Evolutionary conservation across 2,113 vertebrate genomes (phyloP).

Genomic region (Lagopus muta): DNA sequence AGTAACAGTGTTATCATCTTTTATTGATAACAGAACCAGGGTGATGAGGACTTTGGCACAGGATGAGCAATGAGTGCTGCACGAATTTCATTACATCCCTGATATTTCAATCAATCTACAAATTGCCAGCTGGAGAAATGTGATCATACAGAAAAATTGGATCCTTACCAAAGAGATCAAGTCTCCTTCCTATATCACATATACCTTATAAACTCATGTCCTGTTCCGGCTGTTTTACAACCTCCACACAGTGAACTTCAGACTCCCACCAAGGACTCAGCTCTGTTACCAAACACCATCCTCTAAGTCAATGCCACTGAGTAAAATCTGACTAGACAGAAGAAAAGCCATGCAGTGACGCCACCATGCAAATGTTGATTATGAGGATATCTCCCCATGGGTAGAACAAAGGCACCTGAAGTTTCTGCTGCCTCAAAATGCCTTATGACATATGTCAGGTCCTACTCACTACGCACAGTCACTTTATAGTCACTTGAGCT

Average conservation of each 20-base stretch:
- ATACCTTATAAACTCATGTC: background rate
- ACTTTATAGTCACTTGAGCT: background rate
- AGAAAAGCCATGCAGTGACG: background rate
- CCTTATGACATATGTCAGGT: background rate
- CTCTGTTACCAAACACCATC: background rate
- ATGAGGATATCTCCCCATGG: background rate
- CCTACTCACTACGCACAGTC: background rate
- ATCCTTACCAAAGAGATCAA: background rate
- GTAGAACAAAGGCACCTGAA: background rate
- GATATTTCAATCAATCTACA: constrained; percentile 4
- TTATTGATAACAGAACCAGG: background rate
- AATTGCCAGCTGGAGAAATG: constrained; percentile 18
- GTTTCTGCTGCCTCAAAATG: background rate
- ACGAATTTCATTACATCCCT: background rate
- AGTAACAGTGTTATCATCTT: background rate
- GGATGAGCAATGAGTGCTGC: background rate
- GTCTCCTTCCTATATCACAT: background rate
- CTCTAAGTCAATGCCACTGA: background rate
- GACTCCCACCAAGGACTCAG: background rate
- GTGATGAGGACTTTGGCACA: constrained; percentile 6
- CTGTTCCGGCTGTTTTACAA: background rate
- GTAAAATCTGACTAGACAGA: background rate
- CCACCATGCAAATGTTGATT: background rate
- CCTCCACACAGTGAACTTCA: background rate
- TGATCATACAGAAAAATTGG: background rate